Evolutionary conservation across 2,888 invertebrate species (phyloP), one percentile per base, ranked within the genome.

Genomic region (Epinotia brunnichana): DNA sequence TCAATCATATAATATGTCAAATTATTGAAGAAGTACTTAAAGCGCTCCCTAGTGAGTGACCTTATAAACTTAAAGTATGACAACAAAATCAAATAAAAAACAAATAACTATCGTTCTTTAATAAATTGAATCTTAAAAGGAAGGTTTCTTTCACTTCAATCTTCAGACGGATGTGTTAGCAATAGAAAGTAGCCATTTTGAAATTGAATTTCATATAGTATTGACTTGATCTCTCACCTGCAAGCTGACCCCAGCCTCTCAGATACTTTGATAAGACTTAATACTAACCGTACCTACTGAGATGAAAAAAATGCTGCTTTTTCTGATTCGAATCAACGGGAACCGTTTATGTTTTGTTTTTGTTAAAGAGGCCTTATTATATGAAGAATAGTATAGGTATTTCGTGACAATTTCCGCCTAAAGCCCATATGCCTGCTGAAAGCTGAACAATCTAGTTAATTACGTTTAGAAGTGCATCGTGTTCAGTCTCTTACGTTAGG

Each of bases 141-240:
- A 21, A 11, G 4, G 39, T 19, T 54, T 54, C 53, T 56, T 54
- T 44, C 53, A 56, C 57, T 19, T 70, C 59, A 10, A n/a, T 41
- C 11, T 21, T 19, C n/a, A 44, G 24, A 21, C 54, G 67, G 67
- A 67, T 71, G 60, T 61, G 35, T 7, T 9, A 72, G 56, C 41
- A 61, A 17, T 63, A 72, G 72, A 72, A 72, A 68, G 70, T 66
- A 70, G 63, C 57, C 48, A 48, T 61, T 68, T 72, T 53, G 72
- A 72, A 72, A 72, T 72, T 72, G 72, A 68, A 62, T 72, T 72
- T 72, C 56, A 68, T 67, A 62, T 15, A 67, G 67, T 68, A 68
- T 67, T 67, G 71, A 54, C 61, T 68, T 62, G 72, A 72, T 53
- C 70, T 61, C 35, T 67, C 41, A 44, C 61, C 67, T 21, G 39